These are phyloP conservation scores for Drosophila kohkoa DNA, from an alignment of 1,140 invertebrate genomes.

Conservation along the genomic window DNA sequence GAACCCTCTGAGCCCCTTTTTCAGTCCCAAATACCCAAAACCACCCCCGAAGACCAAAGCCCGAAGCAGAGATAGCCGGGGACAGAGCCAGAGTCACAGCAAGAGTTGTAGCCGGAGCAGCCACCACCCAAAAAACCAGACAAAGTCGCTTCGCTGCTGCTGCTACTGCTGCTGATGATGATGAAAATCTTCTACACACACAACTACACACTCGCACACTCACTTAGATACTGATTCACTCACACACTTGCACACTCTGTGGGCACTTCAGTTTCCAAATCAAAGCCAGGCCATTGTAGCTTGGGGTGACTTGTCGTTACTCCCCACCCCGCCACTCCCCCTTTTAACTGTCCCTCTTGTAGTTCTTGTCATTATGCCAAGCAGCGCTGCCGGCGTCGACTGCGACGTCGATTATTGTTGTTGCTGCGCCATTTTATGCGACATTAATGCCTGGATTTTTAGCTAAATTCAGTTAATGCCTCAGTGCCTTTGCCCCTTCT, in stretches of 20 bases:
- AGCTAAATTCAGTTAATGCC: conserved; percentile 74
- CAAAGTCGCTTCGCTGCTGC: conserved; percentile 49
- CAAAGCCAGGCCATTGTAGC: conserved; percentile 71
- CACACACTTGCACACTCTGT: conserved; percentile 29
- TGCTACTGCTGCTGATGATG: conserved; percentile 62
- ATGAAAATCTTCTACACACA: conserved; percentile 75
- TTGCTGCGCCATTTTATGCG: conserved; percentile 41
- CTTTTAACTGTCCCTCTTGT: not conserved
- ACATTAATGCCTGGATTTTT: conserved; percentile 64
- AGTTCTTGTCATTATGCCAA: conserved; percentile 61
- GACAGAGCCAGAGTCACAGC: not conserved
- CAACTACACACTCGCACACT: conserved; percentile 29
- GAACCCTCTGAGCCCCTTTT: no score
- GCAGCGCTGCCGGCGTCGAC: conserved; percentile 25
- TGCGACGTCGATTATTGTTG: conserved; percentile 1
- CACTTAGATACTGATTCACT: not conserved
- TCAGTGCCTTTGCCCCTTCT: not conserved
- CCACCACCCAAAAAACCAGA: conserved; percentile 76
- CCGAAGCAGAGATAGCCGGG: conserved; percentile 52
- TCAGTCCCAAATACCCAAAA: conserved; percentile 53
- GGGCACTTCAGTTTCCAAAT: conserved; percentile 75
- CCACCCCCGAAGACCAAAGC: conserved; percentile 59
- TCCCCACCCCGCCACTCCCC: conserved; percentile 10
- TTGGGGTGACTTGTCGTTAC: conserved; percentile 44
- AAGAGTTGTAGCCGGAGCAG: conserved; percentile 21